Base-by-base conservation (phyloP, 2,797 vertebrate species). In the Mionectes olivaceus region DNA sequence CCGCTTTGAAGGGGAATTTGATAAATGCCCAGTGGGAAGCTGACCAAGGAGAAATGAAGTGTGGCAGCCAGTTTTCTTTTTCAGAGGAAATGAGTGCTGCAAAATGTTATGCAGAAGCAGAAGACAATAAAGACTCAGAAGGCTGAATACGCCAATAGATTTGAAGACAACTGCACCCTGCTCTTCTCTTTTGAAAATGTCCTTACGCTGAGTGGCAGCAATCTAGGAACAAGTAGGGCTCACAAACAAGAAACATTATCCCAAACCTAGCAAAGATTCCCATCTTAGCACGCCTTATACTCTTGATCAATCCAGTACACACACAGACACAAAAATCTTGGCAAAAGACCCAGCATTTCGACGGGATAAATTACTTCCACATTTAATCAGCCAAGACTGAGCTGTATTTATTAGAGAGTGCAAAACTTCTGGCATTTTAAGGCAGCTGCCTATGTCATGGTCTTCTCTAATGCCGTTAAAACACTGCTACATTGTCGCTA, bases 331-430 rank as follows among this genome's bases (percentile, higher is more conserved):
- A 70, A 27, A 69, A 46, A 67, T 57, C 67, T 75, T 93, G 95
- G 89, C 95, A 86, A 69, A 91, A 93, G 60, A 32, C 53, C 21
- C 22, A 73, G 30, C 16, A 75, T 93, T 95, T 94, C 73, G 80
- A 63, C 30, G 75, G 70, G 83, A 87, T 89, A 95, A 95, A 96
- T 91, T 89, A 93, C 85, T 96, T 95, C 93, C 87, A 93, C 74
- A 78, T 93, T 94, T 96, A 92, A 96, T 92, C 91, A 91, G 64
- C 28, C 89, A 93, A 89, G 56, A 65, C 68, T 50, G 83, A 90
- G 71, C 44, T 89, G 22, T 53, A 77, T 85, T 86, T 90, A 76
- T 83, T 55, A 87, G 53, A 23, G 53, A 74, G 25, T 21, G 10
- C 61, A 91, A 94, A 95, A 84, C n/a, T 81, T 90, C 78, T 87